phyloP scores from a whole-genome alignment of 2,888 invertebrate species.

The Pachymerium ferrugineum region DNA sequence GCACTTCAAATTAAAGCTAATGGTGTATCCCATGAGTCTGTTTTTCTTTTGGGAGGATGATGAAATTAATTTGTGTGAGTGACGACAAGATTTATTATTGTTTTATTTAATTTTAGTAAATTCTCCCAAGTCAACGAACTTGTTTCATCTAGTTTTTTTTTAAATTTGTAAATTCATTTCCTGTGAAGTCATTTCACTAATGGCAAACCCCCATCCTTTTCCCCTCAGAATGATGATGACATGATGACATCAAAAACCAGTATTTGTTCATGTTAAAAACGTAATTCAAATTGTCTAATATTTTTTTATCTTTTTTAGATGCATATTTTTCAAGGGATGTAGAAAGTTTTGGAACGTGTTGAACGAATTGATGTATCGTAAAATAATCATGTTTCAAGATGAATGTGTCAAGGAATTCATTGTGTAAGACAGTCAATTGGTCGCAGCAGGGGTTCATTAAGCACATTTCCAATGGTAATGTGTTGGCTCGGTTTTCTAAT shows the following conservation, averaged over 20 bases:
- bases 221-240: neutral
- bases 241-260: neutral
- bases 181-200: neutral
- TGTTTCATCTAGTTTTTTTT: neutral
- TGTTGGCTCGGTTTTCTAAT: neutral
- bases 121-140: neutral
- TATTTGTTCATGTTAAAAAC: neutral
- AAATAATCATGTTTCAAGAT: neutral
- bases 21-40: neutral
- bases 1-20: slow-evolving; percentile 4
- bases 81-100: slow-evolving; percentile 13
- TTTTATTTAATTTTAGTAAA: neutral
- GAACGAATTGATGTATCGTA: neutral
- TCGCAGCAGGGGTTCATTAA: neutral
- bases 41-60: neutral
- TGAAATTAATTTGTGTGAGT: slow-evolving; percentile 11
- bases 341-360: neutral
- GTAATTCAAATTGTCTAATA: neutral
- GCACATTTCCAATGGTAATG: neutral
- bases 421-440: neutral
- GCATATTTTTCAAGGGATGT: neutral
- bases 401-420: neutral
- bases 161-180: neutral
- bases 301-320: neutral
- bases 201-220: neutral